Base-by-base conservation (phyloP, 2,113 vertebrate species). In the Patagioenas fasciata region DNA sequence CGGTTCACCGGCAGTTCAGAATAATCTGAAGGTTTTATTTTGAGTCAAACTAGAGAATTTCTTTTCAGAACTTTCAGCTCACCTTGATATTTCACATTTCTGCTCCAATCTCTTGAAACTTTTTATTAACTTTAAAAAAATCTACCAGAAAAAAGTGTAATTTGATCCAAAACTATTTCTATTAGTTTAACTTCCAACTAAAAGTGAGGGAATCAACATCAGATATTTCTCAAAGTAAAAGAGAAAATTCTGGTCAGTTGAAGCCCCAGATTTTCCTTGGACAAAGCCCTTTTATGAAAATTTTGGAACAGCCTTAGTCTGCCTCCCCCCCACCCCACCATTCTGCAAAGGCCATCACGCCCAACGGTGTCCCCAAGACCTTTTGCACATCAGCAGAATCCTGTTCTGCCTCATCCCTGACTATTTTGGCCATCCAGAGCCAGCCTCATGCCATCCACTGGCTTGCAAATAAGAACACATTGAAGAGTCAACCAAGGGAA, bases 21-120 rank as follows among this genome's bases (percentile, higher is more conserved):
- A 95, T 93, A 96, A 97, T 92, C 93, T 96, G 89, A 96, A 94
- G 93, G 89, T 95, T 95, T 95, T 95, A 73, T 91, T 96, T 85
- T 96, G 94, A 97, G 94, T 93, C 96, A 96, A 96, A 94, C 66
- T 5, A 54, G 89, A 93, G 57, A 87, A 16, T 15, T 74, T 66
- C 72, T 92, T 94, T 89, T 80, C 80, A 92, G 74, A 94, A 89
- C 82, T 94, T 93, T 85, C 87, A 80, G 8, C 74, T 95, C 78
- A 96, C 91, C 94, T 97, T 91, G 77, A 66, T 92, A 85, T 47
- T 89, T 95, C 67, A 91, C 21, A 58, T 70, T 94, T 94, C 34
- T 79, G 13, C 26, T 74, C 60, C 34, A 56, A 56, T 47, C 4
- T 72, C 50, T 72, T 92, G n/a, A 15, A 75, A 9, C 18, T 64